These are phyloP conservation scores for Bruchidius siliquastri DNA, from an alignment of 2,888 invertebrate species.

Conservation along the genomic window DNA sequence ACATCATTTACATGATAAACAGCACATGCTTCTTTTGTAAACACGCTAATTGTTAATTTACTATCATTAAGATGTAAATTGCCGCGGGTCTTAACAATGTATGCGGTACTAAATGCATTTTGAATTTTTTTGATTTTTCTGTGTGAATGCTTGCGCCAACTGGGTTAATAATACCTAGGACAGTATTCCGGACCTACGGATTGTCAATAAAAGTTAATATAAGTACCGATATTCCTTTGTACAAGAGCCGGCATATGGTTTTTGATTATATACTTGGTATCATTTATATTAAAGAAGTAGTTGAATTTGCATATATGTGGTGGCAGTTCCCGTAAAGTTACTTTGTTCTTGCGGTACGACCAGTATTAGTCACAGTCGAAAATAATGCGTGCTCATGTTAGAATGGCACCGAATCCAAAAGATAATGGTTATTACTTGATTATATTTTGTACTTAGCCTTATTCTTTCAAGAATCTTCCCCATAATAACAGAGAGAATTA, in stretches of 20 bases:
- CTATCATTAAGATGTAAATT: no score
- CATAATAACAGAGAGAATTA: no score
- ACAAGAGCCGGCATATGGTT: neutral
- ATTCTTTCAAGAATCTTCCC: neutral
- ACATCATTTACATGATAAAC: neutral
- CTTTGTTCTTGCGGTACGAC: neutral
- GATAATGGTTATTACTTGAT: conserved; percentile 5
- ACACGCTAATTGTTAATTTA: neutral
- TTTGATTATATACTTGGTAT: neutral
- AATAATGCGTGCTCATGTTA: neutral
- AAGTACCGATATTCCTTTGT: neutral
- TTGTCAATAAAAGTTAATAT: neutral
- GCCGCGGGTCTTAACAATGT: neutral
- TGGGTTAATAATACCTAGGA: neutral
- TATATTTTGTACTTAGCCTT: neutral
- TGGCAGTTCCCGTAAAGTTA: no score
- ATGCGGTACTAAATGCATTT: neutral
- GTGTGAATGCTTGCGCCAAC: neutral
- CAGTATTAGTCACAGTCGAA: neutral
- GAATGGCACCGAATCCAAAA: neutral
- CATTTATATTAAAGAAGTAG: neutral
- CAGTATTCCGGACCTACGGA: neutral
- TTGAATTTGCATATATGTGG: neutral
- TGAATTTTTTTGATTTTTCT: neutral
- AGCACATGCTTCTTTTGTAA: neutral